These are phyloP conservation scores for Monodelphis domestica DNA, from an alignment of 2,797 vertebrate genomes.

Conservation along the genomic window DNA sequence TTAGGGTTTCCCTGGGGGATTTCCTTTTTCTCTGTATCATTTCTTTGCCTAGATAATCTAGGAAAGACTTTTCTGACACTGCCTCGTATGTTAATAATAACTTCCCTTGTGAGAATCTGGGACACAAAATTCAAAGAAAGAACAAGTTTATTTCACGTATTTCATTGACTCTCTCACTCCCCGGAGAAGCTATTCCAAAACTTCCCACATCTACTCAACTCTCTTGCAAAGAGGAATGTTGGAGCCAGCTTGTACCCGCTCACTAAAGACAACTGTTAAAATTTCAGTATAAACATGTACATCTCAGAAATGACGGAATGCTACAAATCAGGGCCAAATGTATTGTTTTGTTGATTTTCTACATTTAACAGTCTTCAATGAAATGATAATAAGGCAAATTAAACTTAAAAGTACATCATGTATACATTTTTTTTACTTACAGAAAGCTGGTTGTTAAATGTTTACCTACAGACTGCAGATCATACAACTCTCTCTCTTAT, in stretches of 20 bases:
- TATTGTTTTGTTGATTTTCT: too few relatives aligned
- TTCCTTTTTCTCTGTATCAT: not conserved
- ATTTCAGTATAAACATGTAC: not conserved
- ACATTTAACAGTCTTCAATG: not conserved
- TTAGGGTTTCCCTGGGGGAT: not conserved
- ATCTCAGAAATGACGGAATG: not conserved
- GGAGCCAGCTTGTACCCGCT: not conserved
- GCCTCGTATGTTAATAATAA: not conserved
- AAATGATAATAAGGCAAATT: not conserved
- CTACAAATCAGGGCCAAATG: not conserved
- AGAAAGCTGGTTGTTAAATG: not conserved
- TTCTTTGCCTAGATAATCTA: not conserved
- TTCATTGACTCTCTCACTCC: not conserved
- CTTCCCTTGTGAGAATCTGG: not conserved
- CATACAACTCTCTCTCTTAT: not conserved
- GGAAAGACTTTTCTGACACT: not conserved
- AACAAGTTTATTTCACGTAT: not conserved
- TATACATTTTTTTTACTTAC: not conserved
- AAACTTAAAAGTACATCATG: not conserved
- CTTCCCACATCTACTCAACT: not conserved
- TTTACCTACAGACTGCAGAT: not conserved
- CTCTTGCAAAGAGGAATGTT: not conserved
- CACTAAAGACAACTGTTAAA: not conserved
- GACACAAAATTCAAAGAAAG: not conserved
- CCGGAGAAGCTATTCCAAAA: not conserved